Conservation (phyloP, 2,113 vertebrate species). For the Amblyornis subalaris region DNA sequence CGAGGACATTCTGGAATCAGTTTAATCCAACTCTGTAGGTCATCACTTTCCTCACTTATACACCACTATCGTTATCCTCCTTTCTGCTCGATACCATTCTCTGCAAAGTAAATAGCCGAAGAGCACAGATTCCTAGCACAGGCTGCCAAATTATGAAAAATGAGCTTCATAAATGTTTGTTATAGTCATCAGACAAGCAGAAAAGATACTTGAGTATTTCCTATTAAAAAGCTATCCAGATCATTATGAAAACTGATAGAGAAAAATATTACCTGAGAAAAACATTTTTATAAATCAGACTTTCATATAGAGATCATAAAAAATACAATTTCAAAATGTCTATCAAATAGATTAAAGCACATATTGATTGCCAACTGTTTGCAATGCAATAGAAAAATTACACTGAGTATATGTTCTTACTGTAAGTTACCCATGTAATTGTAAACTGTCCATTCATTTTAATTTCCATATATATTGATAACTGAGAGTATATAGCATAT, state of each 20-base stretch:
- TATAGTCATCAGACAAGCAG: neutral
- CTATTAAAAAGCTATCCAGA: neutral
- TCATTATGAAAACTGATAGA: neutral
- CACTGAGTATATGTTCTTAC: neutral
- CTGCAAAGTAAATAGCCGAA: accelerated
- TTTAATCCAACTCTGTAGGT: neutral
- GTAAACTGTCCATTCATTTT: neutral
- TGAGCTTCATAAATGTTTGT: neutral
- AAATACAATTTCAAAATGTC: neutral
- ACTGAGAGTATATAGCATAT: neutral
- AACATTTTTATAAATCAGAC: neutral
- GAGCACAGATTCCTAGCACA: neutral
- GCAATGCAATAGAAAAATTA: neutral
- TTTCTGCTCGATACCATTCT: neutral
- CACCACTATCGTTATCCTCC: neutral
- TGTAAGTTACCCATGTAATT: neutral
- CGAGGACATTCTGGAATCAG: neutral
- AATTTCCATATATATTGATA: neutral
- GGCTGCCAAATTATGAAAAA: neutral
- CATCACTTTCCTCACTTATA: neutral
- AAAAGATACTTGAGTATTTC: neutral
- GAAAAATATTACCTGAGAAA: neutral
- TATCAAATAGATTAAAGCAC: neutral
- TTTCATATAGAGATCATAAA: neutral
- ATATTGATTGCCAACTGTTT: neutral